phyloP scores from a whole-genome alignment of 2,113 vertebrate species.

The Aythya baeri region DNA sequence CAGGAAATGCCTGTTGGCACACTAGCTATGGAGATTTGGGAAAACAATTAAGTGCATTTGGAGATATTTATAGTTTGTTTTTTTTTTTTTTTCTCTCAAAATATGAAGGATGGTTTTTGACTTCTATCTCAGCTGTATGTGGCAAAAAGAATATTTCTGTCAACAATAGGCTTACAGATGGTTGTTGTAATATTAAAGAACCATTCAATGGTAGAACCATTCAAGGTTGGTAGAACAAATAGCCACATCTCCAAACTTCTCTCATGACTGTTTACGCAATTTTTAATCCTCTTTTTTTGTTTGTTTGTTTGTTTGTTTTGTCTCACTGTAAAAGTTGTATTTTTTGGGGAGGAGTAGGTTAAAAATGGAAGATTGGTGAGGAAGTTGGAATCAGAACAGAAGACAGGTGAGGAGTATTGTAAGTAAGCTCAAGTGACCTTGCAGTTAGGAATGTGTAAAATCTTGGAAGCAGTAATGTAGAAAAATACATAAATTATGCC shows the following conservation, averaged over 20 bases:
- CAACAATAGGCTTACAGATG: not conserved
- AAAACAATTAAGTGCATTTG: not conserved
- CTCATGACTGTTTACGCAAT: not conserved
- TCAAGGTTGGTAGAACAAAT: not conserved
- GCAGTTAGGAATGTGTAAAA: no score
- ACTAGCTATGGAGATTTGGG: not conserved
- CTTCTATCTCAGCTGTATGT: not conserved
- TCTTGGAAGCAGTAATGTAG: no score
- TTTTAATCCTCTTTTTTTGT: not conserved
- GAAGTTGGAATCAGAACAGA: no score
- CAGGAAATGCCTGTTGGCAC: not conserved
- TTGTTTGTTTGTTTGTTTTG: not conserved
- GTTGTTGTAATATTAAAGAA: not conserved
- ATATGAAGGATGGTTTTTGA: not conserved
- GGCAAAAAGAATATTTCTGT: not conserved
- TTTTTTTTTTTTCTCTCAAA: not conserved
- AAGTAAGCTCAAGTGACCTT: no score
- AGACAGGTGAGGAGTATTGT: no score
- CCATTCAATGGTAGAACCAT: not conserved
- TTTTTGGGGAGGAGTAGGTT: no score
- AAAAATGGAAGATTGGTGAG: no score
- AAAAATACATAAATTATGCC: no score
- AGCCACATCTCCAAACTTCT: not conserved
- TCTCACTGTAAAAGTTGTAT: not conserved
- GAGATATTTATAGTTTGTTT: not conserved